A percentile compares a stretch with the other conserved stretches of the same genome.
Conservation (phyloP, 2,113 vertebrate genomes). For the Alexandromys fortis region DNA sequence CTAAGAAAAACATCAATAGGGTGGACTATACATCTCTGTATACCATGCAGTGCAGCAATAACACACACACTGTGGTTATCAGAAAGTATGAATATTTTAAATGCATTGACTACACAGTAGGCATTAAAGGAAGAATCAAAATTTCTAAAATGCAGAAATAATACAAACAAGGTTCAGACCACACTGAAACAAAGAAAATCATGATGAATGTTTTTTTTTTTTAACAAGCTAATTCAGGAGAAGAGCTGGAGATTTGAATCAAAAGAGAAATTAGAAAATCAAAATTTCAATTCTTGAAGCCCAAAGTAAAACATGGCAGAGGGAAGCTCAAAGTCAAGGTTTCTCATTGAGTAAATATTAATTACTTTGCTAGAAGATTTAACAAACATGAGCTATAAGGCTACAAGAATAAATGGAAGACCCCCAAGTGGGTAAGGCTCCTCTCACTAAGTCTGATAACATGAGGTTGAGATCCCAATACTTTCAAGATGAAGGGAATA, state of each 20-base stretch:
- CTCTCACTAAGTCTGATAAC: not conserved
- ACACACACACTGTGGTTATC: not conserved
- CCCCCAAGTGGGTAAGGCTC: not conserved
- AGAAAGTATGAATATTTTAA: not conserved
- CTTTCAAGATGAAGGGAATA: no score
- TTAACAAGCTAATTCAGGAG: not conserved
- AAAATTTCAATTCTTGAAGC: not conserved
- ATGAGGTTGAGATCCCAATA: not conserved
- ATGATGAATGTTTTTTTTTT: not conserved
- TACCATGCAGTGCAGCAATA: not conserved
- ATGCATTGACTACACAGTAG: not conserved
- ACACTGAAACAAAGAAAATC: not conserved
- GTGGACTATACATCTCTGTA: not conserved
- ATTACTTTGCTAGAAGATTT: not conserved
- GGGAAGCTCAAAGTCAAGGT: not conserved
- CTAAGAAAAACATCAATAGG: not conserved
- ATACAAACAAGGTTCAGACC: not conserved
- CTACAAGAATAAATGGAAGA: not conserved
- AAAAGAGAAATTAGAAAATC: not conserved
- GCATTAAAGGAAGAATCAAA: not conserved
- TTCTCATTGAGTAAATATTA: not conserved
- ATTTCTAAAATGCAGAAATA: not conserved
- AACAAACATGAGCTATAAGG: not conserved
- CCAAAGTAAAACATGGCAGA: not conserved
- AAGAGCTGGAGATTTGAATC: not conserved